Evolutionary conservation across 37 sponge, comb jelly and placozoan genomes (phyloP), one percentile per base, ranked within the genome.

Genomic region (Lycopodina hypogea): DNA sequence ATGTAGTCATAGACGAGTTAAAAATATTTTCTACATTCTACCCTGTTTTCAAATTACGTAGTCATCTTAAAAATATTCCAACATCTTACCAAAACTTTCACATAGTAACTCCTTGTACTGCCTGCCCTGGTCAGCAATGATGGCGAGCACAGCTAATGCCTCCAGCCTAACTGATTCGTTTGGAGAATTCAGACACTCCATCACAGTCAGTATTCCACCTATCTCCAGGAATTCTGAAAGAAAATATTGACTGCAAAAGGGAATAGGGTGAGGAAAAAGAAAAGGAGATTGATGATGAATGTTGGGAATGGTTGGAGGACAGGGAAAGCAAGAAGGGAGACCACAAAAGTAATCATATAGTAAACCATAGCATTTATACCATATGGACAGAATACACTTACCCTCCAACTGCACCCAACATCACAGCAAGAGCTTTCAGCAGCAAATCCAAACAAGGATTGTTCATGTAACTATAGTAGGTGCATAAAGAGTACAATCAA

Each of bases 101-200:
- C 99, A 98, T 40, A 98, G 45, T 17, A 98, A 78, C 62, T 98
- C 99, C 86, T 95, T 98, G 83, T 87, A 98, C 78, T 95, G 97
- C 63, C 99, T 70, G 7, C 99, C 99, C 23, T 79, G 76, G 69
- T 83, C 86, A 17, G 89, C 83, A 22, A 98, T 77, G 38, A 70
- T 55, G 26, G 92, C 59, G 8, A 98, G 78, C 45, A 98, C 74
- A 26, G 64, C 45, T 1, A 96, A 79, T 32, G 90, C 94, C 60
- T 88, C 87, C 39, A 70, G 60, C 60, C 88, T 90, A 55, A 81
- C 87, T 57, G 64, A 77, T 59, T 96, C 99, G 24, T 45, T 73
- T 24, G 92, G 85, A 42, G 86, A 48, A 76, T 78, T 88, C 70
- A 89, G 58, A n/a, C 85, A 83, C 84, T 98, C 99, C 36, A 98